phyloP scores from a whole-genome alignment of 2,888 invertebrate genomes.

The Platycnemis pennipes region DNA sequence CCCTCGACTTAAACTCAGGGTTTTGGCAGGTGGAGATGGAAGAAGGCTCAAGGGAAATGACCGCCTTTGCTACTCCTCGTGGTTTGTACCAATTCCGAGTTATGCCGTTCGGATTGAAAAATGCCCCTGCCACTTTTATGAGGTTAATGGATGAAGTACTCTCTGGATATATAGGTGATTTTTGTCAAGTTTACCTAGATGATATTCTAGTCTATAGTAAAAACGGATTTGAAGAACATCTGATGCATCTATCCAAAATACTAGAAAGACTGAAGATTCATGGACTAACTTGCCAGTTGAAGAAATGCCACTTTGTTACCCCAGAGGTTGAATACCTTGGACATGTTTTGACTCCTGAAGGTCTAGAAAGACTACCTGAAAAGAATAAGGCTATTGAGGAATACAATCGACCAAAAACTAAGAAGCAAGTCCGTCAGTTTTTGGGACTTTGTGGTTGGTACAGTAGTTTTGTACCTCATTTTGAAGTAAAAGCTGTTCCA shows the following conservation, averaged over 20 bases:
- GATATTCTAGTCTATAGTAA: neutral
- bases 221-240: neutral
- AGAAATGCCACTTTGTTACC: neutral
- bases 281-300: neutral
- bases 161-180: neutral
- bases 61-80: conserved; percentile 74
- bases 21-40: conserved; percentile 76
- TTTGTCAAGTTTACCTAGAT: neutral
- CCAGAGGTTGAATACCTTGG: neutral
- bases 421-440: conserved; percentile 14
- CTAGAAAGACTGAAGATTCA: neutral
- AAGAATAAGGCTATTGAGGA: neutral
- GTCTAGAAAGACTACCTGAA: neutral
- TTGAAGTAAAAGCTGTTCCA: neutral
- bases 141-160: conserved; percentile 72
- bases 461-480: neutral
- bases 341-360: neutral
- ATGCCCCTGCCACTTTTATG: no score
- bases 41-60: conserved; percentile 71
- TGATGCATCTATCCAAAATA: neutral
- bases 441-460: neutral
- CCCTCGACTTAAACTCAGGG: no score
- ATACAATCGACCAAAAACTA: neutral
- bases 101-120: no score
- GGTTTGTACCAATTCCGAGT: conserved; percentile 74